phyloP scores from a whole-genome alignment of 2,888 invertebrate genomes.

The Philonicus albiceps region DNA sequence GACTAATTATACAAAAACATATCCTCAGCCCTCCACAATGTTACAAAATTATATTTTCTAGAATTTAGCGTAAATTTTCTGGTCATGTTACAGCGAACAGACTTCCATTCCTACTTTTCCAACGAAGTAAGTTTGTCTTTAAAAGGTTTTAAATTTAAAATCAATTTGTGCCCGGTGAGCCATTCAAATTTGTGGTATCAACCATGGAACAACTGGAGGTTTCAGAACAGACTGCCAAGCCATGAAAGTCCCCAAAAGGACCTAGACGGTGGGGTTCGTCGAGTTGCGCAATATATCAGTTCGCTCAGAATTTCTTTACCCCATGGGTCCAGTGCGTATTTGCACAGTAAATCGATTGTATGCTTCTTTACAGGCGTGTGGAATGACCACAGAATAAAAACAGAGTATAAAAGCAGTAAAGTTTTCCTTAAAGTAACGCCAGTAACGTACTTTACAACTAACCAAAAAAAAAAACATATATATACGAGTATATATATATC shows the following conservation, averaged over 20 bases:
- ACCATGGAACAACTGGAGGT: not conserved
- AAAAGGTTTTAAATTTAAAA: not conserved
- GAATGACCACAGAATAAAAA: constrained; percentile 1
- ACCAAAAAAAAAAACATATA: too few species aligned
- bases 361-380: not conserved
- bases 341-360: constrained; percentile 45
- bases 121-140: not conserved
- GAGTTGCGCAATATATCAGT: constrained; percentile 26
- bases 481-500: not conserved
- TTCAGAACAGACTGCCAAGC: not conserved
- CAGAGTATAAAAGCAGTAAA: not conserved
- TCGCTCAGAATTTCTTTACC: not conserved
- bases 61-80: constrained; percentile 39
- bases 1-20: constrained; percentile 48
- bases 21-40: constrained; percentile 41
- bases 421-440: not conserved
- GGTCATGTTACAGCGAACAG: not conserved
- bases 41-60: constrained; percentile 46
- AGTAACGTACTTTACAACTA: not conserved
- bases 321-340: constrained; percentile 31
- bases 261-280: not conserved
- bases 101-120: not conserved
- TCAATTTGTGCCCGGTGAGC: not conserved
- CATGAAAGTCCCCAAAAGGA: not conserved
- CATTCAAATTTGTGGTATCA: not conserved